Conservation (phyloP, 2,797 vertebrate genomes). For the Lerista edwardsae region DNA sequence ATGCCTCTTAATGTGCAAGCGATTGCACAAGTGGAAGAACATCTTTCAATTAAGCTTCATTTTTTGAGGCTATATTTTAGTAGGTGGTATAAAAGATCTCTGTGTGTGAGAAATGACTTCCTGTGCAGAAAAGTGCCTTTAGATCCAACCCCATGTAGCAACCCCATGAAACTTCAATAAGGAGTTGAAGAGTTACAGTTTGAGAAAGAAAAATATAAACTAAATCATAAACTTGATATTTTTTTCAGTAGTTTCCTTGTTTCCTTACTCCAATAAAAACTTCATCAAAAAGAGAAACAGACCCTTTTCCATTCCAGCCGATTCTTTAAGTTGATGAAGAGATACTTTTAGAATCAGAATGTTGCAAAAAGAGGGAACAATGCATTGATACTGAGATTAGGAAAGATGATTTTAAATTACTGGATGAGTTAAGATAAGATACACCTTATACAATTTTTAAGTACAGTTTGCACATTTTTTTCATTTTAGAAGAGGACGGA, state of each 20-base stretch:
- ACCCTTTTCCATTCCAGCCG: not conserved
- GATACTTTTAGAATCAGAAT: constrained; percentile 22
- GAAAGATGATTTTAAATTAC: constrained; percentile 8
- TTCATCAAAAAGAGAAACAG: not conserved
- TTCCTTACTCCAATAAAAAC: no score
- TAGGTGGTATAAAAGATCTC: not conserved
- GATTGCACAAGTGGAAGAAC: not conserved
- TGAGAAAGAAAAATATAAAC: not conserved
- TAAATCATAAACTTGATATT: not conserved
- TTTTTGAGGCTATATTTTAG: not conserved
- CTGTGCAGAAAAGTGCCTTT: not conserved
- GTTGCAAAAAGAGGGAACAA: constrained; percentile 16
- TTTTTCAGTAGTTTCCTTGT: not conserved
- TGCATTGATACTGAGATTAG: not conserved
- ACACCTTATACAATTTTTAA: no score
- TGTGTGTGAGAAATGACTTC: not conserved
- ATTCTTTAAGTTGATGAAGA: constrained; percentile 39
- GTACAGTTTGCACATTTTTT: not conserved
- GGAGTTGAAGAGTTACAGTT: not conserved
- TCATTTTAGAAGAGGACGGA: not conserved
- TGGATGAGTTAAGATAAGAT: constrained; percentile 32
- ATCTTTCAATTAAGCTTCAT: not conserved
- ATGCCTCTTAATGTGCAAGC: not conserved
- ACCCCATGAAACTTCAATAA: not conserved
- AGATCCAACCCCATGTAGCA: not conserved